phyloP scores from a whole-genome alignment of 2,113 vertebrate species.

The Vulpes ferrilata region DNA sequence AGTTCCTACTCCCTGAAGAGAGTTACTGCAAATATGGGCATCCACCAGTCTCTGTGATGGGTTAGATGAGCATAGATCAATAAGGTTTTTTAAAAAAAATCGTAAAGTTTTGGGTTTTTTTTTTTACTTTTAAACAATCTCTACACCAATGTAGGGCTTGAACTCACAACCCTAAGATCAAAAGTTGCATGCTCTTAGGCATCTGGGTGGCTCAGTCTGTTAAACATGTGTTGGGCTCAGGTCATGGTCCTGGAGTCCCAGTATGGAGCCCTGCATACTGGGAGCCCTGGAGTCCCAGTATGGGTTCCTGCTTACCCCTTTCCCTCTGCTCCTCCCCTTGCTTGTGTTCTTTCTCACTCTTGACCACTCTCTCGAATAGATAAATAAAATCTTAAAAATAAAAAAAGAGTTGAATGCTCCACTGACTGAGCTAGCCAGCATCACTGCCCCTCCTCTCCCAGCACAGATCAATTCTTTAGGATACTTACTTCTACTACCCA shows the following conservation, averaged over 20 bases:
- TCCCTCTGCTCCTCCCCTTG: no score
- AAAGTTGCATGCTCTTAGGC: background rate
- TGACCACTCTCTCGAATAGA: no score
- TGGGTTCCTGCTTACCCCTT: no score
- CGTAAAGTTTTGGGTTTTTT: background rate
- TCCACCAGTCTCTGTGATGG: background rate
- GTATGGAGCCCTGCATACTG: no score
- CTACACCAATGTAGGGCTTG: background rate
- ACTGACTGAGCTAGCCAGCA: background rate
- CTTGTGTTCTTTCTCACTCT: no score
- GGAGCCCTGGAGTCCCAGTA: no score
- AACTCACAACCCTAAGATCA: background rate
- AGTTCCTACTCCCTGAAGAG: conserved; percentile 14
- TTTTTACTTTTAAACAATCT: background rate
- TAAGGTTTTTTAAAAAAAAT: background rate
- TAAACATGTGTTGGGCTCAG: no score
- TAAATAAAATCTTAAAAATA: no score
- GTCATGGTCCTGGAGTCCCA: no score
- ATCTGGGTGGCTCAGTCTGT: no score
- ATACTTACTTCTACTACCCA: background rate
- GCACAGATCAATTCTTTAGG: background rate
- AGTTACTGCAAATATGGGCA: background rate
- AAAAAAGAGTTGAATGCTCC: background rate
- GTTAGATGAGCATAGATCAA: background rate
- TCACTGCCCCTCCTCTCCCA: background rate